Evolutionary conservation across 2,113 vertebrate species (phyloP).

Genomic region (Ceyx cyanopectus): DNA sequence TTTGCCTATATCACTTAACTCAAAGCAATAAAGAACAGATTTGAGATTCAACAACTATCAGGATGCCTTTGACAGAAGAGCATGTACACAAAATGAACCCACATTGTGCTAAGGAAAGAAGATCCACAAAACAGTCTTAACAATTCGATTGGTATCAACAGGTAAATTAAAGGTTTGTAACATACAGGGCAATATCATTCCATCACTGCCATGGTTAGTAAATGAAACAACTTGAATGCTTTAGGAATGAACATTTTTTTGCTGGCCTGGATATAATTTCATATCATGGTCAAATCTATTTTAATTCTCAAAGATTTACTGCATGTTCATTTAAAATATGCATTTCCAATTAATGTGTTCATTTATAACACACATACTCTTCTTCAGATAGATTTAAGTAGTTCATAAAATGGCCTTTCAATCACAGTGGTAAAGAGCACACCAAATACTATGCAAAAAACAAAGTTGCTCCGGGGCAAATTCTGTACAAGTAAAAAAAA

Average conservation of each 20-base stretch:
- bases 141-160: slow-evolving; percentile 16
- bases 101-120: slow-evolving; percentile 9
- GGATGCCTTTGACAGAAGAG: not conserved
- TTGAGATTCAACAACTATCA: slow-evolving; percentile 33
- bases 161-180: slow-evolving; percentile 26
- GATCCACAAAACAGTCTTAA: not conserved
- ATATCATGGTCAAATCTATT: not conserved
- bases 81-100: not conserved
- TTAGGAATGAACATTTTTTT: not conserved
- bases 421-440: not conserved
- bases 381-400: not conserved
- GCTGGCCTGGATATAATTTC: not conserved
- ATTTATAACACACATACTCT: not conserved
- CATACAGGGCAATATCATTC: not conserved
- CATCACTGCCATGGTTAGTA: not conserved
- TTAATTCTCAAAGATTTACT: not conserved
- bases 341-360: not conserved
- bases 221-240: not conserved
- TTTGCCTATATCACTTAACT: not conserved
- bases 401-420: not conserved
- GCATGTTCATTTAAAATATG: not conserved
- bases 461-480: not conserved
- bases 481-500: not conserved
- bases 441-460: not conserved
- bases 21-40: slow-evolving; percentile 33